These are phyloP conservation scores for Troides oblongomaculatus DNA, from an alignment of 2,888 invertebrate species.

Conservation along the genomic window DNA sequence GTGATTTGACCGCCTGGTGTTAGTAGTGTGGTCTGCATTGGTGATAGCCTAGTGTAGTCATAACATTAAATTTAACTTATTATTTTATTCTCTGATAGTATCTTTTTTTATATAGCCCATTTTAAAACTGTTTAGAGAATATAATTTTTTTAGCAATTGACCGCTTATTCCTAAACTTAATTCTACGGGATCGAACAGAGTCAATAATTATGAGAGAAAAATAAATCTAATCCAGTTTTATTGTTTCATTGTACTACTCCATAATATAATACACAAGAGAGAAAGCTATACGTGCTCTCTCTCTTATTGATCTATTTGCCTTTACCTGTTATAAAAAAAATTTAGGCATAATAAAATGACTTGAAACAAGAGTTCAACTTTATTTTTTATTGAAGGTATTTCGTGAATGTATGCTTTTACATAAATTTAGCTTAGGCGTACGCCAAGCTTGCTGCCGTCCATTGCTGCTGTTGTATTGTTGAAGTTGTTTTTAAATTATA, in stretches of 20 bases:
- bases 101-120: neutral
- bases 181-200: neutral
- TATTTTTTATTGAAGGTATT: constrained; percentile 24
- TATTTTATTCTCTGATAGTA: too few species aligned
- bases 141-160: neutral
- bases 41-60: too few species aligned
- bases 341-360: neutral
- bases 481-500: constrained; percentile 36
- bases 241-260: too few species aligned
- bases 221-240: too few species aligned
- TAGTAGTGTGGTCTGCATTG: too few species aligned
- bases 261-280: neutral
- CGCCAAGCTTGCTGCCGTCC: constrained; percentile 71
- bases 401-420: constrained; percentile 30
- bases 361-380: neutral
- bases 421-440: constrained; percentile 36
- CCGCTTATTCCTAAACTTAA: neutral
- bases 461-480: constrained; percentile 44
- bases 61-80: neutral
- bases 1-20: too few species aligned
- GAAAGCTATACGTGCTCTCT: neutral
- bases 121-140: neutral
- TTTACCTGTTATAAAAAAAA: neutral
- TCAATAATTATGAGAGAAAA: too few species aligned
- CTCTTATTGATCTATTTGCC: neutral